phyloP scores from a whole-genome alignment of 2,888 invertebrate species.

The Caenorhabditis macrosperma region DNA sequence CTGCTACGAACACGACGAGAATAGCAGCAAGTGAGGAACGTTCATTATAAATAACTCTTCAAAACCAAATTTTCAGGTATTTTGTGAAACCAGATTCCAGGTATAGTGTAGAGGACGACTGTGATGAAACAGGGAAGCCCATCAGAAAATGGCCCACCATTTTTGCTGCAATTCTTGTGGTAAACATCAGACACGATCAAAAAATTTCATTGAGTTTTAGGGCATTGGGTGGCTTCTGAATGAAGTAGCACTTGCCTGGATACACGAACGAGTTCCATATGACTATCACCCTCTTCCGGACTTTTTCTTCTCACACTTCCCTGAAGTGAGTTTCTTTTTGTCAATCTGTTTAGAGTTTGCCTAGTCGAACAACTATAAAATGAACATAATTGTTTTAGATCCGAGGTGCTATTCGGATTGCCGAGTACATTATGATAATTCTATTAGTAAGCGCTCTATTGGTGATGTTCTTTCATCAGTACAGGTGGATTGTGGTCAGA shows the following conservation, averaged over 20 bases:
- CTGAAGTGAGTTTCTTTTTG: constrained; percentile 69
- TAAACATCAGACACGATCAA: constrained; percentile 21
- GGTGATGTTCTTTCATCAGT: constrained; percentile 73
- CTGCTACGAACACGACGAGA: constrained; percentile 54
- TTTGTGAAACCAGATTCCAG: constrained; percentile 37
- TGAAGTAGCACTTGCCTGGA: constrained; percentile 75
- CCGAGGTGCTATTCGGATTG: constrained; percentile 70
- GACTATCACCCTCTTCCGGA: constrained; percentile 76
- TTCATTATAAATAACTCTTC: neutral
- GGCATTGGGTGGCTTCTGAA: constrained; percentile 73
- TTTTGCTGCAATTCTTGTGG: constrained; percentile 60
- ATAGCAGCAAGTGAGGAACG: constrained; percentile 43
- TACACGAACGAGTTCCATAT: constrained; percentile 78
- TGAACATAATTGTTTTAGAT: too few species aligned
- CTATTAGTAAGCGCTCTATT: constrained; percentile 68
- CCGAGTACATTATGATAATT: constrained; percentile 77
- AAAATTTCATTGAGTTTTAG: constrained; percentile 34
- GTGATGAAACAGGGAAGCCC: constrained; percentile 37
- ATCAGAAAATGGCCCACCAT: constrained; percentile 66
- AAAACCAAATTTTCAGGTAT: constrained; percentile 24
- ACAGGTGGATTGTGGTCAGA: constrained; percentile 68
- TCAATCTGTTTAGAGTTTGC: neutral
- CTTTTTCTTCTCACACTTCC: constrained; percentile 75
- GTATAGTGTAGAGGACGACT: constrained; percentile 36
- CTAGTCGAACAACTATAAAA: neutral